Conservation (phyloP, 2,888 invertebrate genomes). For the Baccha elongata region DNA sequence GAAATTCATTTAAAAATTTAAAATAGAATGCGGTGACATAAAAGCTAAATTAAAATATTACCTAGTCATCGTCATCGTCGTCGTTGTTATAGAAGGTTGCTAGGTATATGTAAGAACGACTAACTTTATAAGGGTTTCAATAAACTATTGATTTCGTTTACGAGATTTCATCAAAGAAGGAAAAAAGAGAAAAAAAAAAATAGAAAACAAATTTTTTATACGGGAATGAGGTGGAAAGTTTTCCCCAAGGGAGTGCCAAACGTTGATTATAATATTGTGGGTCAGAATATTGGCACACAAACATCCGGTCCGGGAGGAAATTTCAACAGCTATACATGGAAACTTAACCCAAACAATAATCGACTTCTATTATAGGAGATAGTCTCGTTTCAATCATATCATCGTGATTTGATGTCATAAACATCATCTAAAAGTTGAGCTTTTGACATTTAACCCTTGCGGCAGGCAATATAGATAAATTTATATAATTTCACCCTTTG, state of each 20-base stretch:
- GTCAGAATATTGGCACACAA: constrained; percentile 28
- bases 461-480: not conserved
- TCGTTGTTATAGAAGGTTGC: not conserved
- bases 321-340: not conserved
- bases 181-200: not conserved
- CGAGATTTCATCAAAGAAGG: constrained; percentile 1
- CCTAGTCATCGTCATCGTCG: too few species aligned
- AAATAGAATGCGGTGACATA: not conserved
- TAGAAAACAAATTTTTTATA: too few species aligned
- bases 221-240: not conserved
- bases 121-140: constrained; percentile 1
- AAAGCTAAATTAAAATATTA: too few species aligned
- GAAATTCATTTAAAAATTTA: not conserved
- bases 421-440: constrained; percentile 30
- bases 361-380: constrained; percentile 17
- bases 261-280: constrained; percentile 31
- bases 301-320: not conserved
- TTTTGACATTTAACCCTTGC: constrained; percentile 40
- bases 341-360: constrained; percentile 33
- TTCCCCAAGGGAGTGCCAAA: constrained; percentile 14
- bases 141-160: constrained; percentile 43
- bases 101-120: not conserved
- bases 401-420: constrained; percentile 63
- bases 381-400: constrained; percentile 55
- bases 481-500: not conserved